Evolutionary conservation across 2,888 invertebrate genomes (phyloP).

Genomic region (Dendrolimus pini): DNA sequence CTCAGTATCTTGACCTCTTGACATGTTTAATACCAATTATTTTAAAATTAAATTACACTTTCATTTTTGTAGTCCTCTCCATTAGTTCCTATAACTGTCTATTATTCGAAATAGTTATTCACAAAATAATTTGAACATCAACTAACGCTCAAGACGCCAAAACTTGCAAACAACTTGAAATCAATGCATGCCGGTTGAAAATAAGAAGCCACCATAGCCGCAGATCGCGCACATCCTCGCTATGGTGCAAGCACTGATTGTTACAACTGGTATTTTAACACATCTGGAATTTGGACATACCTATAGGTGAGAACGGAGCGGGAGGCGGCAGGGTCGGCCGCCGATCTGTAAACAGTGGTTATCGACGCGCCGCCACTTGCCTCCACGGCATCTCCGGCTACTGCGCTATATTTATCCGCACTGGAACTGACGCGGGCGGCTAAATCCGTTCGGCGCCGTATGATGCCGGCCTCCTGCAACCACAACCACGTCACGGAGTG

Average conservation of each 20-base stretch:
- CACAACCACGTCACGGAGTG: conserved; percentile 68
- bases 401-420: conserved; percentile 70
- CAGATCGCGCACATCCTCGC: conserved; percentile 4
- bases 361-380: conserved; percentile 71
- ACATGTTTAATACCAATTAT: too few relatives aligned
- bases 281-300: conserved; percentile 56
- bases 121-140: too few relatives aligned
- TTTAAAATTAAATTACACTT: too few relatives aligned
- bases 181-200: too few relatives aligned
- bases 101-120: too few relatives aligned
- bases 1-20: too few relatives aligned
- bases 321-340: conserved; percentile 68
- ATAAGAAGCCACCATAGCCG: too few relatives aligned
- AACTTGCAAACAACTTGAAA: too few relatives aligned
- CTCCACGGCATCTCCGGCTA: conserved; percentile 63
- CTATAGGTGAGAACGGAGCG: conserved; percentile 60
- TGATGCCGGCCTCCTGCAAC: conserved; percentile 70
- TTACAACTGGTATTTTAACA: conserved; percentile 39
- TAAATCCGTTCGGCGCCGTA: conserved; percentile 70
- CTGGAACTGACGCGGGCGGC: conserved; percentile 67
- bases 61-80: too few relatives aligned
- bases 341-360: conserved; percentile 73
- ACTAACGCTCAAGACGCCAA: too few relatives aligned
- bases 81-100: too few relatives aligned
- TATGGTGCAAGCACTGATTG: conserved; percentile 33